Base-by-base conservation (phyloP, 2,113 vertebrate genomes). In the Sciurus niger region DNA sequence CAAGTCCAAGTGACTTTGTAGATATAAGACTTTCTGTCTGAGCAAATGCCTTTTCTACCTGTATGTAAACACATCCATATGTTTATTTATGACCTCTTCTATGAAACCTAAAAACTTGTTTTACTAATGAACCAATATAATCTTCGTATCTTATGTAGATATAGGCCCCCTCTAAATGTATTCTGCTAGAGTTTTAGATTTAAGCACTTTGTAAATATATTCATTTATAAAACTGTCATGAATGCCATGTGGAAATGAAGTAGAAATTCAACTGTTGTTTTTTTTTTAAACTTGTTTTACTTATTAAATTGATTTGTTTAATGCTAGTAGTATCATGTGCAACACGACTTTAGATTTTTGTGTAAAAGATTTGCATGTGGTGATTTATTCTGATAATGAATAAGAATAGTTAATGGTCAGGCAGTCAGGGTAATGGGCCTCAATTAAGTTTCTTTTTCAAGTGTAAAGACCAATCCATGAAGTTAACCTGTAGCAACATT, bases 331-430 rank as follows among this genome's bases (percentile, higher is more conserved):
- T 85, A 91, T 95, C 28, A 43, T 1, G 0, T 85, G 40, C 46
- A 90, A 63, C 7, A 60, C 55, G 40, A 85, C 13, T 65, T 86
- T 93, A 51, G 63, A 96, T 48, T 83, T 96, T 7, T 58, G 53
- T 30, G 37, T 48, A 78, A 70, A 0, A 58, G 51, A 4, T 78
- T 76, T 90, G 25, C 58, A 34, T 87, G 46, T 74, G 20, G 12
- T 74, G 30, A 90, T 76, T 92, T 95, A 83, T 92, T 20, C 20
- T 88, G 88, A 80, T 74, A 79, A 63, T 28, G 24, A 63, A 10
- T 63, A 63, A 63, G 60, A 63, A 63, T 25, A 63, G 9, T 28
- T 4, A 63, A 63, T 63, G 60, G 2, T 63, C 9, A 63, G 60
- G 0, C 60, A 74, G 10, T 74, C 60, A 63, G 9, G 58, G 20